Conservation (phyloP, 2,797 vertebrate species). For the Anableps anableps region DNA sequence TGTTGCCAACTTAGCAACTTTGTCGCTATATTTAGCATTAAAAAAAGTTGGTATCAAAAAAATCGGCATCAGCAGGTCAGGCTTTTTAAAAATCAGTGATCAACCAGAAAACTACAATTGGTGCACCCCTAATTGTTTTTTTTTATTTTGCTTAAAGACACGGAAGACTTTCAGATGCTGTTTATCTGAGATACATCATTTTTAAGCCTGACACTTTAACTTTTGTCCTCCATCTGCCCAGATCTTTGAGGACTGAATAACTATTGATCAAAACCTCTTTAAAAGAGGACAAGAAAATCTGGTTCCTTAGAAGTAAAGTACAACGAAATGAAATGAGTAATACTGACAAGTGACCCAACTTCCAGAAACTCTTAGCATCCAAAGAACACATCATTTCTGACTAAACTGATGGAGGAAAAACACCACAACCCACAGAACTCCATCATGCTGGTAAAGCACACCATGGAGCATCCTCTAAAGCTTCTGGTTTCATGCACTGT, state of each 20-base stretch:
- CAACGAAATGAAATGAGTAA: neutral
- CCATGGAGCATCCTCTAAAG: neutral
- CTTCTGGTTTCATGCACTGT: neutral
- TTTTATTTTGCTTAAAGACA: neutral
- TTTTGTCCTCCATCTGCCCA: neutral
- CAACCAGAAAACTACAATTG: neutral
- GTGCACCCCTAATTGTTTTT: neutral
- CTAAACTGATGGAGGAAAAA: neutral
- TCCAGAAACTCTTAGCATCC: neutral
- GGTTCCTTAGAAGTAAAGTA: neutral
- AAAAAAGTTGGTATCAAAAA: neutral
- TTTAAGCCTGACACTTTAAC: neutral
- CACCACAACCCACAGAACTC: neutral
- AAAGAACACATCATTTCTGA: neutral
- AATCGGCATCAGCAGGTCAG: neutral
- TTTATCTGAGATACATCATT: neutral
- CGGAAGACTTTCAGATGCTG: neutral
- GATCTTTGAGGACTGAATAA: neutral
- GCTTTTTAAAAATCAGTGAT: neutral
- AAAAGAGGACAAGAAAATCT: constrained; percentile 1
- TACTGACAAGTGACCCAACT: neutral
- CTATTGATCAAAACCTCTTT: neutral
- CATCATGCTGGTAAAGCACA: neutral
- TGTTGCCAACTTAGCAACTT: neutral
- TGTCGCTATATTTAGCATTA: neutral